phyloP scores from a whole-genome alignment of 2,797 vertebrate genomes.

The Anguilla marmorata region DNA sequence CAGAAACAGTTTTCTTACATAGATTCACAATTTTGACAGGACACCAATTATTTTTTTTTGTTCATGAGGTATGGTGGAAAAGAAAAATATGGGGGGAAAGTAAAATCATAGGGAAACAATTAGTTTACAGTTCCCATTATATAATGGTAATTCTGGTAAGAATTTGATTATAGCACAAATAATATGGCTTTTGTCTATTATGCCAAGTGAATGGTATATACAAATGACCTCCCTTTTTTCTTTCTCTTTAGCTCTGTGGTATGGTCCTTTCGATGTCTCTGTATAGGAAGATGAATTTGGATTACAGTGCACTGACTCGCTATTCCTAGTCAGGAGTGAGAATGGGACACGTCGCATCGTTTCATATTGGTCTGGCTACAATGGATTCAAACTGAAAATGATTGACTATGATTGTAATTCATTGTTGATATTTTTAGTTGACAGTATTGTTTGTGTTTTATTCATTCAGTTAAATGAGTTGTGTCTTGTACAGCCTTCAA shows the following conservation, averaged over 20 bases:
- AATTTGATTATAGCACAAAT: neutral
- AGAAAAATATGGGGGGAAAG: neutral
- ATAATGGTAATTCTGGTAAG: neutral
- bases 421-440: neutral
- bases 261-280: constrained; percentile 62
- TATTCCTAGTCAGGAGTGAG: constrained; percentile 13
- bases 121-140: neutral
- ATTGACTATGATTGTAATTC: neutral
- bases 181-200: neutral
- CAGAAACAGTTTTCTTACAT: neutral
- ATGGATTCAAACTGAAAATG: neutral
- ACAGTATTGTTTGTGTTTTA: neutral
- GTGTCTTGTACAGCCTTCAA: neutral
- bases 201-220: neutral
- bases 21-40: neutral
- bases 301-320: constrained; percentile 32
- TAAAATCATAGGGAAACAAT: neutral
- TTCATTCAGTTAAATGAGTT: neutral
- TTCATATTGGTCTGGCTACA: neutral
- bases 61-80: neutral
- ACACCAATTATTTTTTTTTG: neutral
- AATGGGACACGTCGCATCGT: neutral
- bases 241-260: constrained; percentile 54
- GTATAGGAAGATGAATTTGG: constrained; percentile 45
- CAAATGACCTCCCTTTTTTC: neutral